Base-by-base conservation (phyloP, 2,888 invertebrate genomes). In the Phaedon cochleariae region DNA sequence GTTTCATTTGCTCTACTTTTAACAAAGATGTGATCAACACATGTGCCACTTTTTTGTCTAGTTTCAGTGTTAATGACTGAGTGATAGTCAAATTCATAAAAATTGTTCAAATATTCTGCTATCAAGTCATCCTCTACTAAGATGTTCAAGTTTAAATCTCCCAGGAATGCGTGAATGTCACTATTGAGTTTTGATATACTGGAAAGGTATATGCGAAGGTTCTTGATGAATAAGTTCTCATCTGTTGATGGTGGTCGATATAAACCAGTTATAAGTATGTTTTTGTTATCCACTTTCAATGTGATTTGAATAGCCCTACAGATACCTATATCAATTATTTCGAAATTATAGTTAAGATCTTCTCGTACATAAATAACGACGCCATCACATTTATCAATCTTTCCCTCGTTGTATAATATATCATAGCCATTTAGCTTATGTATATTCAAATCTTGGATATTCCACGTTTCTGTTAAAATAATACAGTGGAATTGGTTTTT, bases 11-110 rank as follows among this genome's bases (percentile, higher is more conserved):
- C 26, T 29, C 20, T 52, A n/a, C 12, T 52, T n/a, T 52, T 52
- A 29, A 52, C 20, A 52, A 52, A 52, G 26, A 52, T 52, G 52
- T 52, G 29, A 52, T 52, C 29, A 52, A 52, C 52, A 29, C 52
- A 52, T 52, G 52, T 52, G 52, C n/a, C 26, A 52, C 29, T 52
- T 52, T 29, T 26, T 52, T 52, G 29, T 52, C 52, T 52, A 52
- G 31, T 52, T 52, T 26, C 29, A 52, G 52, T 52, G 26, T 52
- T 52, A 10, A 52, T 52, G 4, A 29, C 52, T 26, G 52, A 52
- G n/a, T 52, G 29, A 12, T 52, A 52, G 26, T 52, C 52, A 52
- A 52, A 52, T 18, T 15, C 52, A 18, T 52, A 29, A 52, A 29
- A 52, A 12, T 29, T 29, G 26, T 52, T 52, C 10, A 52, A 9